Base-by-base conservation (phyloP, 2,797 vertebrate species). In the Halcyon smyrnensis region DNA sequence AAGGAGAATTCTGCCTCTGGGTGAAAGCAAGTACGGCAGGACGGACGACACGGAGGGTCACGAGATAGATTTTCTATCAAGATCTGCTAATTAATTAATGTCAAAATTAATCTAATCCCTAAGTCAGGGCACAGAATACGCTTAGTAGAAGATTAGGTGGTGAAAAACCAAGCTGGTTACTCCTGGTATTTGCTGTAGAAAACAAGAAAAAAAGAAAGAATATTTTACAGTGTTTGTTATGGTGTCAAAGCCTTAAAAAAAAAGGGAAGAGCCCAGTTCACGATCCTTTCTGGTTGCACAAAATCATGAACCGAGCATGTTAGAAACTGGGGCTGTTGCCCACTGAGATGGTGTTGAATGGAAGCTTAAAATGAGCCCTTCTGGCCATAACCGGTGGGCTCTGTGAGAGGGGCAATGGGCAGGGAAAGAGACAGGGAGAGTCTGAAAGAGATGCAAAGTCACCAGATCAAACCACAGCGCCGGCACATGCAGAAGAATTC, bases 31-130 rank as follows among this genome's bases (percentile, higher is more conserved):
- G 37, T 24, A 14, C 68, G 69, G 80, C 11, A 9, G 56, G 74
- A 69, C 1, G 43, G 81, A 24, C 50, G 41, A 3, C 56, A 23
- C 9, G 0, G 0, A n/a, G 69, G 80, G 63, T 37, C 81, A 48
- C 12, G 2, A 5, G 34, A 76, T 7, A n/a, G 81, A 76, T 60
- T 70, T 84, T 30, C 91, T 60, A 16, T 60, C 86, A 37, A 85
- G 76, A 17, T 32, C 69, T 80, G 75, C 51, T 76, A 65, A 85
- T 81, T 80, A 85, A 76, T 70, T 84, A 64, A 54, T 19, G 28
- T 60, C 45, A 65, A 54, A 53, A 70, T 36, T 30, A 70, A 85
- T 71, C 43, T 65, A 14, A 59, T 59, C 70, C 70, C 32, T 76
- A 60, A 71, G 65, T 1, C 16, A 34, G 32, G 69, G 34, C 69